phyloP scores from a whole-genome alignment of 2,113 vertebrate genomes.

The Xiphorhynchus elegans region DNA sequence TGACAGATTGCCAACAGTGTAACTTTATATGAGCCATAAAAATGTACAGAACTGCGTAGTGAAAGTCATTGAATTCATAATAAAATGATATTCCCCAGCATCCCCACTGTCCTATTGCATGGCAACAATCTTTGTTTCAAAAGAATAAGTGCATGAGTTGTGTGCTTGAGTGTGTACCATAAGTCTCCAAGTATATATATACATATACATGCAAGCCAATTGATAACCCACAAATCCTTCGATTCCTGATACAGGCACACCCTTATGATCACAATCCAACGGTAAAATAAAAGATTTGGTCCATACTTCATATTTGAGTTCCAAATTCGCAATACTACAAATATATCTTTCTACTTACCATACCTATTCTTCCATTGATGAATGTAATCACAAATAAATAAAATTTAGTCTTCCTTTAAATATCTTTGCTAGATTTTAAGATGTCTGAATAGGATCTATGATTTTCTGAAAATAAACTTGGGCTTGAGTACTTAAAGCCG shows the following conservation, averaged over 20 bases:
- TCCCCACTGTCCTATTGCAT: not conserved
- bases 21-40: not conserved
- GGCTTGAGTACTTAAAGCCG: not conserved
- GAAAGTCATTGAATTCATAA: not conserved
- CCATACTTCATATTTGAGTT: not conserved
- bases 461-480: slow-evolving; percentile 12
- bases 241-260: not conserved
- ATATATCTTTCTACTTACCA: not conserved
- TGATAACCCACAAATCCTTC: not conserved
- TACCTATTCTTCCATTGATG: not conserved
- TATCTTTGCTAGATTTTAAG: not conserved
- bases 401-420: not conserved
- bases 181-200: not conserved
- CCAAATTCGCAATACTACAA: not conserved
- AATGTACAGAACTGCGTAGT: not conserved
- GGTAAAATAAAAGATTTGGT: not conserved
- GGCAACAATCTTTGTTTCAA: not conserved
- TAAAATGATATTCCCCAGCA: not conserved
- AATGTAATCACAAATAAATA: not conserved
- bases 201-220: not conserved
- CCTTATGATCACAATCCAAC: not conserved
- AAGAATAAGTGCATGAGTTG: not conserved
- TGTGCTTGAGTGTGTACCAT: not conserved
- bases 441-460: not conserved
- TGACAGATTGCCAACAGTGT: not conserved